Base-by-base conservation (phyloP, 1,140 invertebrate genomes). In the Octopus sinensis region DNA sequence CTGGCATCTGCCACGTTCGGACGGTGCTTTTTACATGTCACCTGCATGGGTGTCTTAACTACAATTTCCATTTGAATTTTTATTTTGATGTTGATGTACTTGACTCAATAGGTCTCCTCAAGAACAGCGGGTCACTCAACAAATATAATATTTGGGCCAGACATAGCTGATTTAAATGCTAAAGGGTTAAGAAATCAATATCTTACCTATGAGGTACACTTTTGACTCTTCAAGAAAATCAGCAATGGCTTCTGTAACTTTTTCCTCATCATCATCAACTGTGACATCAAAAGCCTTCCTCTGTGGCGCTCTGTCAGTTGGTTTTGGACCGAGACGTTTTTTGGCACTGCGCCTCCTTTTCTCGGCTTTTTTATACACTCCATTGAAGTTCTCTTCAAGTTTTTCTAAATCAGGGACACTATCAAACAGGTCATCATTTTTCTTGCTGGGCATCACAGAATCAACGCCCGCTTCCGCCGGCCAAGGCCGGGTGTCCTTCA, bases 151-250 rank as follows among this genome's bases (percentile, higher is more conserved):
- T 43, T 43, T 43, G 30, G 30, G 30, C 30, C 30, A 3, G 30
- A 43, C 30, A 43, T 43, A 0, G 30, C 30, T 43, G 30, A 43
- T 43, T 43, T 43, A 43, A 43, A 43, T 43, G 30, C 30, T 43
- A 43, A 43, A 43, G 30, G 30, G 30, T 43, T 43, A 43, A 3
- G 0, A 17, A 4, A 79, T 56, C 76, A 30, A 43, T 6, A 79
- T 84, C 84, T 85, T 86, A 87, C 87, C 84, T 53, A 88, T 85
- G 12, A 89, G 73, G 54, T 86, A 84, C n/a, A 85, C 76, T 81
- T 88, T 88, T 30, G 84, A 82, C 79, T 89, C 88, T 76, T 85
- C 76, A 13, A 89, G 79, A 77, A 76, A 71, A 13, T 82, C 76
- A n/a, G 82, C 83, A 76, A 89, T 86, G 54, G 83, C 85, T 52